These are phyloP conservation scores for Brachyalestes nurse DNA, from an alignment of 2,797 vertebrate species.

Conservation along the genomic window DNA sequence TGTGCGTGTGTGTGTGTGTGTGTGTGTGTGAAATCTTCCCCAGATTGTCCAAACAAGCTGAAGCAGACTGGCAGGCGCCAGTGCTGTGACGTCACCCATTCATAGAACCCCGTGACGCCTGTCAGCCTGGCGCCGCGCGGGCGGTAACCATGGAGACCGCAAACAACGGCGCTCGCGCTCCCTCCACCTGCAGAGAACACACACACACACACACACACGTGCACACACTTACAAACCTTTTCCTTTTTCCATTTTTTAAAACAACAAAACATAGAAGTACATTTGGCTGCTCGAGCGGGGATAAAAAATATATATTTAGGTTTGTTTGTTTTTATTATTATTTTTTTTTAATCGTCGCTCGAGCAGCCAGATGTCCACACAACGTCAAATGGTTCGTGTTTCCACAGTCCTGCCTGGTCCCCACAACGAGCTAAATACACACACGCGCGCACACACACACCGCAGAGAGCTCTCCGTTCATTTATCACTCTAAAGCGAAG, in stretches of 20 bases:
- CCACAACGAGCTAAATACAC: neutral
- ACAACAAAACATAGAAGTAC: no score
- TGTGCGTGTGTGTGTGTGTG: conserved; percentile 31
- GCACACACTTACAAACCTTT: conserved; percentile 63
- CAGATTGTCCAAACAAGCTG: conserved; percentile 88
- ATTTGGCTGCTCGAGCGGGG: no score
- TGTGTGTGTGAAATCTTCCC: conserved; percentile 69
- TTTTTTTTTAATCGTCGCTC: neutral
- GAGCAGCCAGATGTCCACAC: neutral
- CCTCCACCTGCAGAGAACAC: conserved; percentile 77
- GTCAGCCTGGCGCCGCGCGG: conserved; percentile 95
- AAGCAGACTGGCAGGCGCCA: conserved; percentile 93
- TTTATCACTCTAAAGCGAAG: conserved; percentile 79
- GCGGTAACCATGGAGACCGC: conserved; percentile 92
- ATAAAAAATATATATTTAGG: no score
- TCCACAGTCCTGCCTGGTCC: neutral
- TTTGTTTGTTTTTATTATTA: conserved; percentile 60
- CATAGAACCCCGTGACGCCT: conserved; percentile 90
- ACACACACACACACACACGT: conserved; percentile 52
- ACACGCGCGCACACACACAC: neutral
- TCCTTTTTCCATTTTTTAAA: neutral
- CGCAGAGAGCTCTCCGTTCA: conserved; percentile 62
- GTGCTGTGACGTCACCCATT: conserved; percentile 96
- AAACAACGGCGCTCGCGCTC: conserved; percentile 78
- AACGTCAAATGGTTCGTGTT: neutral